Evolutionary conservation across 2,797 vertebrate species (phyloP).

Genomic region (Champsocephalus esox): DNA sequence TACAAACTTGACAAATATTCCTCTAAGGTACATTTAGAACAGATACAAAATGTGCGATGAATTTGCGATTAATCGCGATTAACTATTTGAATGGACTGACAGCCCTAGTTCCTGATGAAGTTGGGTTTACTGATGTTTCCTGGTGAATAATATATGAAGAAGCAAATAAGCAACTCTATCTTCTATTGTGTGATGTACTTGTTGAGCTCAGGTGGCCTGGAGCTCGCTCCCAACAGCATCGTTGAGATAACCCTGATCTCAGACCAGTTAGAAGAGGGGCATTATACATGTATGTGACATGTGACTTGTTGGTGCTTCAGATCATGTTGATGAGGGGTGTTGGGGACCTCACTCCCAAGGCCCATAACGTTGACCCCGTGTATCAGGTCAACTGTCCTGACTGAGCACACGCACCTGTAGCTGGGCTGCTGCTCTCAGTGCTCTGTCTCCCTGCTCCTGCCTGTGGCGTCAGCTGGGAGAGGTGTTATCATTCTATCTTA

Average conservation of each 20-base stretch:
- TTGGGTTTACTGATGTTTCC: slow-evolving; percentile 28
- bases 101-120: neutral
- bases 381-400: too few species aligned
- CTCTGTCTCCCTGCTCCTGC: too few species aligned
- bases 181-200: slow-evolving; percentile 54
- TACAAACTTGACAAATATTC: too few species aligned
- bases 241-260: slow-evolving; percentile 57
- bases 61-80: too few species aligned
- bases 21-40: too few species aligned
- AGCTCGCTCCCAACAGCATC: slow-evolving; percentile 47
- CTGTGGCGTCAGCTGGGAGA: too few species aligned
- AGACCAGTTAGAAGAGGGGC: slow-evolving; percentile 63
- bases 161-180: slow-evolving; percentile 51
- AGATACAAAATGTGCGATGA: too few species aligned
- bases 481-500: too few species aligned
- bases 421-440: too few species aligned
- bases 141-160: slow-evolving; percentile 53
- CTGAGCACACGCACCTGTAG: too few species aligned
- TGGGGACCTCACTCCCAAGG: neutral
- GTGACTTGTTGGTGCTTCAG: slow-evolving; percentile 57
- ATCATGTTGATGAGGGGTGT: slow-evolving; percentile 42
- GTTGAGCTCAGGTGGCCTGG: slow-evolving; percentile 33
- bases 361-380: too few species aligned
- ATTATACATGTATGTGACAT: slow-evolving; percentile 74
- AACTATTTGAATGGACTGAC: too few species aligned